Conservation (phyloP, 2,888 invertebrate species). For the Galerucella nymphaeae region DNA sequence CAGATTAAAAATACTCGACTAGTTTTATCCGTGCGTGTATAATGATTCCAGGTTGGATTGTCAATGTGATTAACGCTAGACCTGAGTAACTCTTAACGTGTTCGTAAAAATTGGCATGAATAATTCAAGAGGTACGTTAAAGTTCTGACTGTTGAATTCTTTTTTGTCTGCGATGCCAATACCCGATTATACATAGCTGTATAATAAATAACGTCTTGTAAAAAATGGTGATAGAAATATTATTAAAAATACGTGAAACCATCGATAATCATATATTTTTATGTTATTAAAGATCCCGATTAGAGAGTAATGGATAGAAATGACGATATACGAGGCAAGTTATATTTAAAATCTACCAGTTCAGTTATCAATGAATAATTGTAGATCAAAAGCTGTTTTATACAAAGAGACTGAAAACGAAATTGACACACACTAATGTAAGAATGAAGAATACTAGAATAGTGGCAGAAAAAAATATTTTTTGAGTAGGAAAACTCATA, state of each 20-base stretch:
- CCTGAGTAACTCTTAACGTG: neutral
- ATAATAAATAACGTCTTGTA: constrained; percentile 7
- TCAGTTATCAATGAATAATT: neutral
- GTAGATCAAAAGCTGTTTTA: too few relatives aligned
- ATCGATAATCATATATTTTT: constrained; percentile 1
- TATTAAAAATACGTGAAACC: constrained; percentile 8
- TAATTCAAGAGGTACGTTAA: constrained; percentile 29
- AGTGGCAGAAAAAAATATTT: too few relatives aligned
- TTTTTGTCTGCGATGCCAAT: constrained; percentile 24
- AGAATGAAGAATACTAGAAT: too few relatives aligned
- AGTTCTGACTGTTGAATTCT: constrained; percentile 27
- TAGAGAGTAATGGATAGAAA: neutral
- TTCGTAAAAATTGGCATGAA: constrained; percentile 29
- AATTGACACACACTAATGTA: too few relatives aligned
- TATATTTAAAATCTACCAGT: neutral
- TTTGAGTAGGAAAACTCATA: too few relatives aligned
- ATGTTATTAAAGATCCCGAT: neutral
- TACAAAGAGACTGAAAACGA: too few relatives aligned
- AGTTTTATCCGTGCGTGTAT: neutral
- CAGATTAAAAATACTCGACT: too few relatives aligned
- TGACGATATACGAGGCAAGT: neutral
- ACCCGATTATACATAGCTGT: constrained; percentile 24
- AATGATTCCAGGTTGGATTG: constrained; percentile 1
- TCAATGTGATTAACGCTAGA: constrained; percentile 8
- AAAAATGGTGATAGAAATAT: constrained; percentile 3